A percentile compares a stretch with the other conserved stretches of the same genome.
These are phyloP conservation scores for Apoderus coryli DNA, from an alignment of 2,888 invertebrate genomes.

Conservation along the genomic window DNA sequence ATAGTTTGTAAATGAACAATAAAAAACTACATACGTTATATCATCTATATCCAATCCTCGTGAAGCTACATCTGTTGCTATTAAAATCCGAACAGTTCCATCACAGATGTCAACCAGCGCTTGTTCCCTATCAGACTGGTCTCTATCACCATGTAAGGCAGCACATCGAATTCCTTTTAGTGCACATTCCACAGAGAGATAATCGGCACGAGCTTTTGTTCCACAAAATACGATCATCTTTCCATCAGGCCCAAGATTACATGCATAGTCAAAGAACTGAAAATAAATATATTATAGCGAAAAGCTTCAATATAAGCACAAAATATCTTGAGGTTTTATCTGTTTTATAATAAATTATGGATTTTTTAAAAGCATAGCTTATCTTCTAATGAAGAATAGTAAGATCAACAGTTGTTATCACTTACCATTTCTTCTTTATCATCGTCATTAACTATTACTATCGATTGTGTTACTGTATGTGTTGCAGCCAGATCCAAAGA, in stretches of 20 bases:
- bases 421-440: constrained; percentile 51
- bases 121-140: constrained; percentile 57
- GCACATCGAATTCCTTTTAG: constrained; percentile 55
- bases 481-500: constrained; percentile 78
- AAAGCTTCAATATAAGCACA: too few species aligned
- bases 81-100: constrained; percentile 65
- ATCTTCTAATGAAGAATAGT: too few species aligned
- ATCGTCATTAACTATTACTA: constrained; percentile 52
- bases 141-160: constrained; percentile 81
- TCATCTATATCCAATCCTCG: constrained; percentile 87
- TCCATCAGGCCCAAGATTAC: constrained; percentile 54
- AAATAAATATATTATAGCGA: too few species aligned
- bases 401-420: too few species aligned
- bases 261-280: constrained; percentile 53
- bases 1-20: too few species aligned
- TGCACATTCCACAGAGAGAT: constrained; percentile 65
- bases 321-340: too few species aligned
- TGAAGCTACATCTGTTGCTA: constrained; percentile 92
- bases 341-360: too few species aligned
- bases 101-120: constrained; percentile 72
- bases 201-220: constrained; percentile 70
- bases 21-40: constrained; percentile 50
- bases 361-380: too few species aligned
- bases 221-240: constrained; percentile 88
- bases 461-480: constrained; percentile 70